Conservation (phyloP, 92 coral and sea anemone genomes). For the Plumapathes pennacea region DNA sequence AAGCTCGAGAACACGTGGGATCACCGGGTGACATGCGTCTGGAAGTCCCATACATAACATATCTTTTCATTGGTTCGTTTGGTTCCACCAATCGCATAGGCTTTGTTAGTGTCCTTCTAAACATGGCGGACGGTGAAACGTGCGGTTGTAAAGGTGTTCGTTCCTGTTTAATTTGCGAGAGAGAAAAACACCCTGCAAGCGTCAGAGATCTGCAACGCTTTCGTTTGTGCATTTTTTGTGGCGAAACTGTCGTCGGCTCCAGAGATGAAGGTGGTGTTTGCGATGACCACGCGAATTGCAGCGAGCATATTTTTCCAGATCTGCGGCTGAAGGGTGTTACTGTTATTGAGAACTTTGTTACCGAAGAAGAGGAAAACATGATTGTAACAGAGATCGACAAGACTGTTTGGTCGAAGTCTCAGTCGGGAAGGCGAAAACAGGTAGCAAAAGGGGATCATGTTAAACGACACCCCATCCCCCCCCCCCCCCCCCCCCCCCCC, state of each 20-base stretch:
- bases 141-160: slow-evolving; percentile 86
- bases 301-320: background rate
- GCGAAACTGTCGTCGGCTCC: no score
- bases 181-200: no score
- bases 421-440: slow-evolving; percentile 94
- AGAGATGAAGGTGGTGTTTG: no score
- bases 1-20: no score
- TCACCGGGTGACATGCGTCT: background rate
- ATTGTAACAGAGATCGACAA: slow-evolving; percentile 75
- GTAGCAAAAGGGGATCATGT: slow-evolving; percentile 35
- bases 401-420: slow-evolving; percentile 81
- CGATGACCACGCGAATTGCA: no score
- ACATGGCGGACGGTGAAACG: slow-evolving; percentile 68
- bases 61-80: slow-evolving; percentile 38
- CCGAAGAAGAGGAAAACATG: slow-evolving; percentile 59
- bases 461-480: no score
- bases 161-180: slow-evolving; percentile 83
- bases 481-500: no score
- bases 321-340: slow-evolving; percentile 56
- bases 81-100: slow-evolving; percentile 25
- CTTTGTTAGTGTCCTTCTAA: slow-evolving; percentile 4
- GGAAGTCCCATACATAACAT: slow-evolving; percentile 1
- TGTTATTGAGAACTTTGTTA: slow-evolving; percentile 69
- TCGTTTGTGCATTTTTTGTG: no score
- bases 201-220: no score